Conservation (phyloP, 2,113 vertebrate species). For the Empidonax traillii region DNA sequence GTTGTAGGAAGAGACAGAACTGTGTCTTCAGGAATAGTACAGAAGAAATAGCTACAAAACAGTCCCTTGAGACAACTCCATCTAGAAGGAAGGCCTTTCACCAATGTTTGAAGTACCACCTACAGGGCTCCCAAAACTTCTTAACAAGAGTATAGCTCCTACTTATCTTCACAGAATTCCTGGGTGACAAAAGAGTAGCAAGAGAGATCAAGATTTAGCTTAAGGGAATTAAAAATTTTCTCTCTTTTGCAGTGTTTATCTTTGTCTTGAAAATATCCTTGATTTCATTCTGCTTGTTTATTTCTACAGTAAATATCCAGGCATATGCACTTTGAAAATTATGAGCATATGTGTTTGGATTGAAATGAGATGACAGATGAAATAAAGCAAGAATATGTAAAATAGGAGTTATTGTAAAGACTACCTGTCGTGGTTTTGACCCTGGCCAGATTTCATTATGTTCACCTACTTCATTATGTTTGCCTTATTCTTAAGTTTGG, state of each 20-base stretch:
- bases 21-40: not conserved
- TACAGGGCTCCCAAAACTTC: not conserved
- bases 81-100: not conserved
- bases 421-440: not conserved
- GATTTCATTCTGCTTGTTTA: conserved; percentile 43
- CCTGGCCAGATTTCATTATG: too few species aligned
- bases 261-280: conserved; percentile 28
- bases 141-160: not conserved
- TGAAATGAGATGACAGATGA: conserved; percentile 37
- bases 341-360: conserved; percentile 63
- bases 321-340: conserved; percentile 54
- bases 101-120: accelerated
- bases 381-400: conserved; percentile 42
- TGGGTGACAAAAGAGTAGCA: not conserved
- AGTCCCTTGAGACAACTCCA: not conserved
- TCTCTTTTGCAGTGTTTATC: not conserved
- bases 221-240: not conserved
- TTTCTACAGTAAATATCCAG: conserved; percentile 55
- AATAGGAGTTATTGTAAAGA: conserved; percentile 32
- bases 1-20: not conserved
- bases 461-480: not conserved
- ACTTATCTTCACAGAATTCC: not conserved
- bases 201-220: not conserved
- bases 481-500: conserved; percentile 53
- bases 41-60: not conserved